A percentile compares a stretch with the other conserved stretches of the same genome.
Evolutionary conservation across 2,797 vertebrate genomes (phyloP).

Genomic region (Propithecus deckenii): DNA sequence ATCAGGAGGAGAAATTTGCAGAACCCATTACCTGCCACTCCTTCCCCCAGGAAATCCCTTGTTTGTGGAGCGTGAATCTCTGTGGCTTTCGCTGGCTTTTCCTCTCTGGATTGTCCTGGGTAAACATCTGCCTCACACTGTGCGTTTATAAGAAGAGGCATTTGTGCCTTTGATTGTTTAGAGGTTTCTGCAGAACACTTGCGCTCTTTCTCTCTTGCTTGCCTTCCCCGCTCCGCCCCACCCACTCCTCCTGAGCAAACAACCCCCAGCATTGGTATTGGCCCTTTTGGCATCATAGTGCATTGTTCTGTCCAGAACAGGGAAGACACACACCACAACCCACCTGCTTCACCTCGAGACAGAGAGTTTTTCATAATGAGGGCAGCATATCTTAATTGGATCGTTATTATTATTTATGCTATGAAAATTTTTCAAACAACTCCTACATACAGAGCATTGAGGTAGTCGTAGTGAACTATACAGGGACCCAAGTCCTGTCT

Average conservation of each 20-base stretch:
- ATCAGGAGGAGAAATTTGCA: constrained; percentile 71
- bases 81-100: constrained; percentile 19
- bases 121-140: constrained; percentile 53
- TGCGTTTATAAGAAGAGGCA: constrained; percentile 77
- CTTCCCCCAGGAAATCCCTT: constrained; percentile 71
- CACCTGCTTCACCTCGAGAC: neutral
- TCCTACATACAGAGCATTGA: neutral
- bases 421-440: neutral
- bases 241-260: neutral
- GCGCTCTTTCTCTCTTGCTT: neutral
- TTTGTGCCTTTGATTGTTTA: constrained; percentile 79
- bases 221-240: neutral
- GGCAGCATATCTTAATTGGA: neutral
- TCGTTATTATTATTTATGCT: neutral
- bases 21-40: constrained; percentile 14
- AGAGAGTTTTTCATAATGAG: neutral
- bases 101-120: neutral
- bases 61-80: constrained; percentile 61
- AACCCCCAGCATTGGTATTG: rapidly evolving
- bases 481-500: neutral
- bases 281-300: neutral
- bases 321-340: neutral
- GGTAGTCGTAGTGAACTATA: neutral
- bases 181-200: constrained; percentile 43
- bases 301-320: neutral